Evolutionary conservation across 1,140 invertebrate species (phyloP).

Genomic region (Helicoverpa zea): DNA sequence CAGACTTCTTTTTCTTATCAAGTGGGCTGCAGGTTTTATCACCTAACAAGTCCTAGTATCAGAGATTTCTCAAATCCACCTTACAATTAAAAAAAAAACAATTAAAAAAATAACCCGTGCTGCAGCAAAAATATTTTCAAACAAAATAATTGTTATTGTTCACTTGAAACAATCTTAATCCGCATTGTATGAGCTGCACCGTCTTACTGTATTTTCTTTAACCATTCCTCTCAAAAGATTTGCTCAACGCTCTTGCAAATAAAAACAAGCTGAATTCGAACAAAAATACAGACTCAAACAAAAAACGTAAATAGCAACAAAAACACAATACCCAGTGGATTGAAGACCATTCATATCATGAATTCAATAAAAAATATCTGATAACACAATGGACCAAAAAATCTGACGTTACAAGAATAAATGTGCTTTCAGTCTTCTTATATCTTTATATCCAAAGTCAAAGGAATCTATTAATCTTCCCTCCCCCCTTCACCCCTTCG

Average conservation of each 20-base stretch:
- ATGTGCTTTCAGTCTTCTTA: background rate
- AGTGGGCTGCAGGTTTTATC: no score
- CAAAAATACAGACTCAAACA: background rate
- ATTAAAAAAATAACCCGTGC: no score
- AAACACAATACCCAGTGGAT: background rate
- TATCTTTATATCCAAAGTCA: slow-evolving; percentile 7
- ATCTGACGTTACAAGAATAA: background rate
- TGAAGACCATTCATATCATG: background rate
- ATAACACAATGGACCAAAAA: slow-evolving; percentile 12
- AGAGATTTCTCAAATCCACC: no score
- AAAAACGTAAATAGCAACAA: background rate
- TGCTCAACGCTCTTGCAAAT: background rate
- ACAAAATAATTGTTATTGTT: no score
- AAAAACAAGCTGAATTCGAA: background rate
- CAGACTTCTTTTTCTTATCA: no score
- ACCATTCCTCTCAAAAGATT: no score
- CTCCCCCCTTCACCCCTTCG: background rate
- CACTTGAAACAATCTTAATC: no score
- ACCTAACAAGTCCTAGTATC: no score
- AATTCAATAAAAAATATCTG: background rate
- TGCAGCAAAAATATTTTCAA: no score
- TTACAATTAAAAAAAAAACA: no score
- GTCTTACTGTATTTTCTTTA: no score
- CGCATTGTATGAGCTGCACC: no score
- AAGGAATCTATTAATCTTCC: slow-evolving; percentile 28